A percentile compares a stretch with the other conserved stretches of the same genome.
These are phyloP conservation scores for Pristiophorus japonicus DNA, from an alignment of 2,113 vertebrate genomes.

Conservation along the genomic window DNA sequence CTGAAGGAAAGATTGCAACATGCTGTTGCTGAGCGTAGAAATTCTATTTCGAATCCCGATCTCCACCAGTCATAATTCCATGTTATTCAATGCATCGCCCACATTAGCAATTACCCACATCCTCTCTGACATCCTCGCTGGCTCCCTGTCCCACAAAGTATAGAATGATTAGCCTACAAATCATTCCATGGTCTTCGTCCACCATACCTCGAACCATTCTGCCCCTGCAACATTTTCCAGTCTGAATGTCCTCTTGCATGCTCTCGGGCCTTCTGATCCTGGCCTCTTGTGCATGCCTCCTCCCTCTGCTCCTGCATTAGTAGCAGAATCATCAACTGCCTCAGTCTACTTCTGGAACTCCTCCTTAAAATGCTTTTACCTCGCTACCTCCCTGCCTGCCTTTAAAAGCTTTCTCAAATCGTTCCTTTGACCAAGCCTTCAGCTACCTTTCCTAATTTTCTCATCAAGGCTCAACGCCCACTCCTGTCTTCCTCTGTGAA, in stretches of 20 bases:
- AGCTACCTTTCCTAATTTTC: neutral
- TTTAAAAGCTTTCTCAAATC: too few relatives aligned
- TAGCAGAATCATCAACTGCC: too few relatives aligned
- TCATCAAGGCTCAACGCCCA: neutral
- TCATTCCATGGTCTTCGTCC: neutral
- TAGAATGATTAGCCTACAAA: neutral
- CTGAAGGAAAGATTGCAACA: neutral
- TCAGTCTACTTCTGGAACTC: too few relatives aligned
- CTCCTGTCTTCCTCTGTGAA: neutral
- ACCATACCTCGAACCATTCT: neutral
- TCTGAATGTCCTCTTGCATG: too few relatives aligned
- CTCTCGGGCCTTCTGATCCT: too few relatives aligned
- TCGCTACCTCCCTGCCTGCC: too few relatives aligned
- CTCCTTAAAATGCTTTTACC: too few relatives aligned
- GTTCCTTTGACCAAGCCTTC: neutral
- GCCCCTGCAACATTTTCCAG: neutral
- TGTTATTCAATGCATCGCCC: neutral
- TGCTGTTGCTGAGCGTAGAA: neutral
- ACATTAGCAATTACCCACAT: neutral
- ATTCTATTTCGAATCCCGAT: neutral
- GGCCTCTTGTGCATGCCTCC: too few relatives aligned
- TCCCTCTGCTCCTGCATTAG: too few relatives aligned
- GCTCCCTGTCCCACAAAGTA: neutral
- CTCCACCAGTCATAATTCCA: neutral
- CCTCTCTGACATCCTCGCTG: neutral